phyloP scores from a whole-genome alignment of 2,888 invertebrate species.

The Apomyelois bistriatella region DNA sequence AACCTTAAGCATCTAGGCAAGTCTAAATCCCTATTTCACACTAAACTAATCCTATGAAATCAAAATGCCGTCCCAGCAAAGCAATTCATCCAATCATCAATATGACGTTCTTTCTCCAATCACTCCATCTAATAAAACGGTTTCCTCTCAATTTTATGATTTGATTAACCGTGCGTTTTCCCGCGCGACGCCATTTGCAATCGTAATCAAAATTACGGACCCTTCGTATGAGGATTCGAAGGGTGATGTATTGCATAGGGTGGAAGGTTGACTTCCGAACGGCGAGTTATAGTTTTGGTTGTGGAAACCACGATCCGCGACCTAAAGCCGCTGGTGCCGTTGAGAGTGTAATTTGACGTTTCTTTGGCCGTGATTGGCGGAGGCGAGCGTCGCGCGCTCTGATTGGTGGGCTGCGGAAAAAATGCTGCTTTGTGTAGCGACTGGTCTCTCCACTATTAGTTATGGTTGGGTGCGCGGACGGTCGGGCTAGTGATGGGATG shows the following conservation, averaged over 20 bases:
- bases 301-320: constrained; percentile 45
- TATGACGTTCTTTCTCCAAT: constrained; percentile 6
- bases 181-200: constrained; percentile 68
- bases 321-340: constrained; percentile 49
- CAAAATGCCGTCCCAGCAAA: not conserved
- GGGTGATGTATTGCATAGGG: constrained; percentile 18
- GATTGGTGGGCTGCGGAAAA: constrained; percentile 64
- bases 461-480: constrained; percentile 64
- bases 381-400: constrained; percentile 26
- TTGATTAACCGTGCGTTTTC: constrained; percentile 60
- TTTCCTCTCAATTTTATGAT: constrained; percentile 45
- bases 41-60: not conserved
- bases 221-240: constrained; percentile 25
- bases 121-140: constrained; percentile 28
- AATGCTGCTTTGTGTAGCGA: constrained; percentile 63
- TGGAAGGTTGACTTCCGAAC: constrained; percentile 38
- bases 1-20: too few relatives aligned
- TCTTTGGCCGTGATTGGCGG: constrained; percentile 43
- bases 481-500: constrained; percentile 37
- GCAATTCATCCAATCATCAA: constrained; percentile 3
- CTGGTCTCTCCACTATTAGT: constrained; percentile 75
- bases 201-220: constrained; percentile 59
- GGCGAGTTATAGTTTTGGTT: constrained; percentile 23
- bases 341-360: constrained; percentile 57
- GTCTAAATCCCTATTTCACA: too few relatives aligned